Percentiles rank a stretch among this genome's conserved stretches.
Conservation (phyloP, 2,888 invertebrate species). For the Minunthozetes semirufus region DNA sequence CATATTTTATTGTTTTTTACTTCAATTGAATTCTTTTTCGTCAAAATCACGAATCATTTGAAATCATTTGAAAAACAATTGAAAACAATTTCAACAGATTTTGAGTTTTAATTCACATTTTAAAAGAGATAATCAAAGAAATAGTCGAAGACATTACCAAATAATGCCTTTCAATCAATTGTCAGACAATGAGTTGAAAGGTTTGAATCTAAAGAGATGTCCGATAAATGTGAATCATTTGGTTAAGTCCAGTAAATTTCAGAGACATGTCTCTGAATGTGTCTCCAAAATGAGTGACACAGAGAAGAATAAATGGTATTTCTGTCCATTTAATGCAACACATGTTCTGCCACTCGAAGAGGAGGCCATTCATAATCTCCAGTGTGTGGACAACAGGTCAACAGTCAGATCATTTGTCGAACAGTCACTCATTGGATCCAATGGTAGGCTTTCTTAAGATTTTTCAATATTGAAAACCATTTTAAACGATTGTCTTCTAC, state of each 20-base stretch:
- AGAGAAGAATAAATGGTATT: neutral
- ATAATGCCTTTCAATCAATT: neutral
- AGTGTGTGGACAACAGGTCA: neutral
- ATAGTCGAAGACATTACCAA: too few relatives aligned
- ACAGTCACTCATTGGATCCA: neutral
- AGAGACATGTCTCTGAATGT: neutral
- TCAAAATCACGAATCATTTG: too few relatives aligned
- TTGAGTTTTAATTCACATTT: too few relatives aligned
- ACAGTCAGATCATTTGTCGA: neutral
- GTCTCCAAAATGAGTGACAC: neutral
- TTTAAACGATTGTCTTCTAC: too few relatives aligned
- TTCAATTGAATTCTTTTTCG: too few relatives aligned
- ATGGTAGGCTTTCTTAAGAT: too few relatives aligned
- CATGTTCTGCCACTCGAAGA: neutral
- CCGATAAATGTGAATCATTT: neutral
- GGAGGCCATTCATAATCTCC: neutral
- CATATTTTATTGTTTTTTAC: too few relatives aligned
- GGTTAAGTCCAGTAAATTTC: neutral
- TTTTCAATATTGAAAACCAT: too few relatives aligned
- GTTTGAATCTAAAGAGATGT: neutral
- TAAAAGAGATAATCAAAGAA: too few relatives aligned
- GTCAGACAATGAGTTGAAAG: neutral
- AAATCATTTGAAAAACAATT: too few relatives aligned
- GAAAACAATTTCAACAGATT: too few relatives aligned
- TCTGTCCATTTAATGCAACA: neutral